Evolutionary conservation across 1,140 invertebrate species (phyloP).

Genomic region (Leptopilina clavipes): DNA sequence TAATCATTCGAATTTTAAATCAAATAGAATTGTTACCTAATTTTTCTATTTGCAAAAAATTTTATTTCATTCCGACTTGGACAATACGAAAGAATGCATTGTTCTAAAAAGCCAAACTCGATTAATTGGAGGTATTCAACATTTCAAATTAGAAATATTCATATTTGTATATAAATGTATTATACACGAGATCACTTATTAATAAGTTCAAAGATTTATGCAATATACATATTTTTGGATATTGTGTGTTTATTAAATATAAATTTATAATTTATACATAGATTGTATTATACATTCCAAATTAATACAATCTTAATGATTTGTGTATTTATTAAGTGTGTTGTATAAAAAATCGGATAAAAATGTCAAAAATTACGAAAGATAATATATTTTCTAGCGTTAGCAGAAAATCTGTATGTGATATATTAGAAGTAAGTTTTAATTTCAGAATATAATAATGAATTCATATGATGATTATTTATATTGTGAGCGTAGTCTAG

Average conservation of each 20-base stretch:
- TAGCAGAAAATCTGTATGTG: constrained; percentile 6
- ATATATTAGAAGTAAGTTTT: constrained; percentile 22
- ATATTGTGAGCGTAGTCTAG: neutral
- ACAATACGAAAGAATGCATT: neutral
- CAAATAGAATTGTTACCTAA: too few species aligned
- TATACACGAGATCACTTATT: constrained; percentile 36
- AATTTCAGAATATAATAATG: neutral
- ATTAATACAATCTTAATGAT: neutral
- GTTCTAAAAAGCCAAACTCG: too few species aligned
- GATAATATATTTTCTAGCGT: neutral
- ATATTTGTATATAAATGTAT: constrained; percentile 24
- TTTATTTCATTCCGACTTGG: neutral
- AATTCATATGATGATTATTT: neutral
- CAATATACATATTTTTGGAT: constrained; percentile 1
- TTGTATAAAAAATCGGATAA: neutral
- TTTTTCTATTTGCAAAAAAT: neutral
- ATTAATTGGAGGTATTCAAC: neutral
- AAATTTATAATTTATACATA: neutral
- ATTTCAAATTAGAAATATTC: neutral
- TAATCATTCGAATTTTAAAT: too few species aligned
- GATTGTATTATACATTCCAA: neutral
- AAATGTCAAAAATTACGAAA: neutral
- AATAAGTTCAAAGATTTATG: neutral
- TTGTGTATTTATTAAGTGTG: neutral
- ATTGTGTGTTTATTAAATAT: neutral